Conservation (phyloP, 1,140 invertebrate species). For the Drosophila pectinifera region DNA sequence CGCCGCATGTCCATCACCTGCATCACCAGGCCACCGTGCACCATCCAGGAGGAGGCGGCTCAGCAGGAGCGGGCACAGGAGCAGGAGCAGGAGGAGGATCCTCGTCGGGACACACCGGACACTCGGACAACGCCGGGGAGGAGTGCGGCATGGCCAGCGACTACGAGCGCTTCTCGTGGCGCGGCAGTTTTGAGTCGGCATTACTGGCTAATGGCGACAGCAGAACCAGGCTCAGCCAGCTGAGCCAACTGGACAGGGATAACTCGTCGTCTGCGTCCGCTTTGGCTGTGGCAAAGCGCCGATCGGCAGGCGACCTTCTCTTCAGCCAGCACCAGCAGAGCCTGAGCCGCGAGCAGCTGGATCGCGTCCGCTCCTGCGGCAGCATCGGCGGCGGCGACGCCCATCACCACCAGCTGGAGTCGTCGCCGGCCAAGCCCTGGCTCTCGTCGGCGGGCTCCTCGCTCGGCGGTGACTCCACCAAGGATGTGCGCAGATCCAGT, state of each 20-base stretch:
- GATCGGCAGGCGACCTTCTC: constrained; percentile 91
- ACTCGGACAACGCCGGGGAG: constrained; percentile 86
- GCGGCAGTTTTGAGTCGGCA: constrained; percentile 95
- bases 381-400: constrained; percentile 89
- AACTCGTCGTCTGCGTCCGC: constrained; percentile 88
- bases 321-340: constrained; percentile 91
- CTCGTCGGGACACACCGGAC: constrained; percentile 9
- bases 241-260: constrained; percentile 87
- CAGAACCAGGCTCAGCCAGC: constrained; percentile 90
- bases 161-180: constrained; percentile 94
- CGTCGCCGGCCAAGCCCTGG: constrained; percentile 85
- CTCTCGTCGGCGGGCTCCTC: constrained; percentile 73
- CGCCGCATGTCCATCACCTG: constrained; percentile 28
- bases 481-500: constrained; percentile 86
- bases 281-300: constrained; percentile 89
- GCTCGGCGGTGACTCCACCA: constrained; percentile 64
- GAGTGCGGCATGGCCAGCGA: constrained; percentile 92
- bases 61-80: neutral
- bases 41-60: constrained; percentile 76
- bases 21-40: constrained; percentile 82
- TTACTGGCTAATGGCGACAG: constrained; percentile 92
- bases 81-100: constrained; percentile 24
- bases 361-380: constrained; percentile 92
- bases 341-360: constrained; percentile 90
- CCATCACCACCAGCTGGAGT: constrained; percentile 86